These are phyloP conservation scores for Orgyia antiqua DNA, from an alignment of 2,888 invertebrate species.

Conservation along the genomic window DNA sequence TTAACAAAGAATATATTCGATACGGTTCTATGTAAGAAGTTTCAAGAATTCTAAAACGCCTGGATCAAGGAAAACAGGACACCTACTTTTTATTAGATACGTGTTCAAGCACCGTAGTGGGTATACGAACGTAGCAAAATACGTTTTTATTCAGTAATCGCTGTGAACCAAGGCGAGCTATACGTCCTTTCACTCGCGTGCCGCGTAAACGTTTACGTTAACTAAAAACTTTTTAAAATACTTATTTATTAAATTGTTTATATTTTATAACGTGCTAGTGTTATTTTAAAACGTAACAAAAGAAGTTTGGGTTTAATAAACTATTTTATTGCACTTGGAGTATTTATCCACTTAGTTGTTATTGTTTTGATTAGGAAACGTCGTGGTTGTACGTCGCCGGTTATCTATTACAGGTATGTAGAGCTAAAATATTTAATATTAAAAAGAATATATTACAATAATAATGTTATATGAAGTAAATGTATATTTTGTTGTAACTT, in stretches of 20 bases:
- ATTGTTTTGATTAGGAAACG: conserved; percentile 62
- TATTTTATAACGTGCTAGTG: conserved; percentile 34
- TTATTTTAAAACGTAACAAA: conserved; percentile 20
- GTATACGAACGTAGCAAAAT: conserved; percentile 39
- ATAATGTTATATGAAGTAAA: conserved; percentile 9
- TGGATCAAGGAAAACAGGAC: conserved; percentile 32
- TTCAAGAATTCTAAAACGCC: too few relatives aligned
- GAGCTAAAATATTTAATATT: conserved; percentile 25
- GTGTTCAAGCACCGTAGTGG: conserved; percentile 28
- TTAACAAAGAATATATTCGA: too few relatives aligned
- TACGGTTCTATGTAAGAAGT: too few relatives aligned
- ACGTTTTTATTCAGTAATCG: conserved; percentile 57
- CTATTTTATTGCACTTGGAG: conserved; percentile 28
- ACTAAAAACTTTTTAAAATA: conserved; percentile 48
- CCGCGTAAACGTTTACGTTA: conserved; percentile 65
- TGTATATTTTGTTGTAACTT: conserved; percentile 6
- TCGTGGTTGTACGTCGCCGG: conserved; percentile 38
- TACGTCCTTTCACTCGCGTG: conserved; percentile 49
- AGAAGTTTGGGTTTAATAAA: conserved; percentile 17
- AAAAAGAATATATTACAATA: conserved; percentile 11
- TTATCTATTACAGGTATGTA: conserved; percentile 58
- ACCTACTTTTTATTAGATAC: conserved; percentile 20
- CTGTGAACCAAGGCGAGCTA: conserved; percentile 50
- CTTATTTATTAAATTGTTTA: conserved; percentile 10
- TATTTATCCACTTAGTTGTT: conserved; percentile 42